Evolutionary conservation across 2,888 invertebrate species (phyloP).

Genomic region (Acheta domesticus): DNA sequence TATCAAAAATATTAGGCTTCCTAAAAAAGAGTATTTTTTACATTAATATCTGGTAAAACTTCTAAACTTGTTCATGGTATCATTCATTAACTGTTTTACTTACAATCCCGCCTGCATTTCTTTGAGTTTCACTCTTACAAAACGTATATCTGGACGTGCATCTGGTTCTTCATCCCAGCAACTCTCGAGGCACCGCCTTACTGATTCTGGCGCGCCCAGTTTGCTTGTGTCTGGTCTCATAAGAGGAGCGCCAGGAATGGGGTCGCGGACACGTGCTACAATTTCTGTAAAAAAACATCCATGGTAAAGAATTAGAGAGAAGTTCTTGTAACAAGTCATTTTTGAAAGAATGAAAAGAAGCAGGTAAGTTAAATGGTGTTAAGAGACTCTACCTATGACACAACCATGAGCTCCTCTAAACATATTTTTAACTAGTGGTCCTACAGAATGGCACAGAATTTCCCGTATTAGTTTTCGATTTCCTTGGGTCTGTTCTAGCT

Average conservation of each 20-base stretch:
- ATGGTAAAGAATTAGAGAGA: background rate
- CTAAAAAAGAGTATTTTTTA: slow-evolving; percentile 46
- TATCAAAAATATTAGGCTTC: slow-evolving; percentile 83
- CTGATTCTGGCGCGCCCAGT: slow-evolving; percentile 69
- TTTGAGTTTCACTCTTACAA: slow-evolving; percentile 71
- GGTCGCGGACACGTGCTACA: slow-evolving; percentile 46
- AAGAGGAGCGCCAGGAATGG: slow-evolving; percentile 43
- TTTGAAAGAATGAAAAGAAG: too few species aligned
- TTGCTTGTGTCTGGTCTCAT: slow-evolving; percentile 66
- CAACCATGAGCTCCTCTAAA: too few species aligned
- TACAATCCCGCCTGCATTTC: slow-evolving; percentile 68
- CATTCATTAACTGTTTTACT: slow-evolving; percentile 39
- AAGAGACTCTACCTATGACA: too few species aligned
- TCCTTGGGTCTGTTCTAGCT: too few species aligned
- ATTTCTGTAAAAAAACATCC: slow-evolving; percentile 46
- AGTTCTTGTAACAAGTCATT: too few species aligned
- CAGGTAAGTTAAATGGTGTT: too few species aligned
- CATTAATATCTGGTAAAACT: too few species aligned
- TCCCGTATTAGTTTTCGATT: too few species aligned
- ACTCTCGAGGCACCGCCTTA: slow-evolving; percentile 66
- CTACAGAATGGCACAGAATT: too few species aligned
- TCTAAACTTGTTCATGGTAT: too few species aligned
- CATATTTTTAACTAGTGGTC: too few species aligned
- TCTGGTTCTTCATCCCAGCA: slow-evolving; percentile 84
- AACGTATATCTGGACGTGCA: slow-evolving; percentile 70